phyloP scores from a whole-genome alignment of 2,113 vertebrate genomes.

The Mellivora capensis region DNA sequence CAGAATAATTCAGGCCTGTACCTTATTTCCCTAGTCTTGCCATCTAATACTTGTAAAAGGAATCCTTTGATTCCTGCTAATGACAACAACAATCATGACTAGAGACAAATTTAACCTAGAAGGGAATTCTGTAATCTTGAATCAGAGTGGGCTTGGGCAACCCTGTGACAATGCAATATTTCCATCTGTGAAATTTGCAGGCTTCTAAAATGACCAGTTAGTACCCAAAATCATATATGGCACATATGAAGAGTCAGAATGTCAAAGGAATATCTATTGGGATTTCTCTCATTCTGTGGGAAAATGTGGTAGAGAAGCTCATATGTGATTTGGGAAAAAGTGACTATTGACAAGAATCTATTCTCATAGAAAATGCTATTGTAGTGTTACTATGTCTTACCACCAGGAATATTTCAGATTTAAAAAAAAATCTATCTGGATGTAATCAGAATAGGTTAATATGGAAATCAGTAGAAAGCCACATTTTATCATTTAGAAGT shows the following conservation, averaged over 20 bases:
- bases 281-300: background rate
- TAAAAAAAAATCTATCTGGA: background rate
- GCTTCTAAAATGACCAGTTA: background rate
- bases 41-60: background rate
- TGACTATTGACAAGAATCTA: background rate
- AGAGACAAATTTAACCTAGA: background rate
- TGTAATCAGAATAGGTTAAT: background rate
- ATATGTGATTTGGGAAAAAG: background rate
- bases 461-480: background rate
- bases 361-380: background rate
- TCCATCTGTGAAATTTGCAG: background rate
- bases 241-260: background rate
- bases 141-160: background rate
- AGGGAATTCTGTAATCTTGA: background rate
- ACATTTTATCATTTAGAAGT: background rate
- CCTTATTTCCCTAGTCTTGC: background rate
- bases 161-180: background rate
- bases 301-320: background rate
- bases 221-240: background rate
- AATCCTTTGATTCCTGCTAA: background rate
- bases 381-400: background rate
- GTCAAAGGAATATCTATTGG: background rate
- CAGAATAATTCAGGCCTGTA: background rate
- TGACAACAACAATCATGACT: background rate
- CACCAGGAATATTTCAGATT: background rate